These are phyloP conservation scores for Helicoverpa armigera DNA, from an alignment of 1,140 invertebrate genomes.

Conservation along the genomic window DNA sequence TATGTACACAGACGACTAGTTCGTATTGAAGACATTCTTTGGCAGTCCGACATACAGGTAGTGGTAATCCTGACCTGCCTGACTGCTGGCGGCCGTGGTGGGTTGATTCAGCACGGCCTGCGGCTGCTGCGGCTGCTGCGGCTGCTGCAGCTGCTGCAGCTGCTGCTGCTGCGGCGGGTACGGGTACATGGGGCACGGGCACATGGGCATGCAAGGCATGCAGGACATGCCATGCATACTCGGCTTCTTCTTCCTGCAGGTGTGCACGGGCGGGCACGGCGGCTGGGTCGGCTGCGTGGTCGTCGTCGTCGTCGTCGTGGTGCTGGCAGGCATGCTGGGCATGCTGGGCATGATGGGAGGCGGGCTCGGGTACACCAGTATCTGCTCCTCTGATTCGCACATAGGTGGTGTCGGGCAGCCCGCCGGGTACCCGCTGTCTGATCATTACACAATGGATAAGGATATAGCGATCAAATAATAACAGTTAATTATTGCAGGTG, in stretches of 20 bases:
- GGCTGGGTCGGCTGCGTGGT: constrained; percentile 51
- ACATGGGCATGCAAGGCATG: constrained; percentile 9
- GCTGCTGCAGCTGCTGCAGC: background rate
- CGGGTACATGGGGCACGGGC: constrained; percentile 1
- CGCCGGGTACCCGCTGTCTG: background rate
- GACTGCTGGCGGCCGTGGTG: background rate
- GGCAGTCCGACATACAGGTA: constrained; percentile 16
- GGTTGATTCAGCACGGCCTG: background rate
- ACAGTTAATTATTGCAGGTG: background rate
- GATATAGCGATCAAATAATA: background rate
- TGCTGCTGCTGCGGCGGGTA: background rate
- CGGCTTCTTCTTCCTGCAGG: constrained; percentile 51
- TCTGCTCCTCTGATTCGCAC: constrained; percentile 50
- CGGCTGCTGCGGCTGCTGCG: background rate
- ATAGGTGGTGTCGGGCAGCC: constrained; percentile 59
- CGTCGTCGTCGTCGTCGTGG: constrained; percentile 51
- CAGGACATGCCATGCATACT: background rate
- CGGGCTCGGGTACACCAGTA: background rate
- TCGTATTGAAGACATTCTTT: background rate
- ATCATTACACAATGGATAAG: background rate
- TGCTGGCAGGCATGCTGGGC: constrained; percentile 27
- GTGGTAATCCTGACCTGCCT: background rate
- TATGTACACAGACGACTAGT: background rate
- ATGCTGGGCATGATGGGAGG: background rate
- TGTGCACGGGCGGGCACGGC: constrained; percentile 51